These are phyloP conservation scores for Napeogenes sylphis DNA, from an alignment of 2,888 invertebrate species.

Conservation along the genomic window DNA sequence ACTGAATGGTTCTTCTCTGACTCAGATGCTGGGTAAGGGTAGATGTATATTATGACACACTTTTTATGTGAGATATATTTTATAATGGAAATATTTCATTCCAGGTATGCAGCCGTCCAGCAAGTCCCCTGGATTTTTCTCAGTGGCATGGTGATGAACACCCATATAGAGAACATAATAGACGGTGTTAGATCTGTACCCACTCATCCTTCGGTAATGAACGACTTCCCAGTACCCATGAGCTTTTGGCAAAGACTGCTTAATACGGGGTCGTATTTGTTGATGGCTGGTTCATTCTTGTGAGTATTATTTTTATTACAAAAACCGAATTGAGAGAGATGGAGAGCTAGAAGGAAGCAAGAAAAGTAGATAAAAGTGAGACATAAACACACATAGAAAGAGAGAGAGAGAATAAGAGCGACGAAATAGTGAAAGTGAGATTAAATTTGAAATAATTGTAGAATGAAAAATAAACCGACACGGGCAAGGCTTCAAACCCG, in stretches of 20 bases:
- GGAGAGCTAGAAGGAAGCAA: not conserved
- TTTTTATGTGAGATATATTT: not conserved
- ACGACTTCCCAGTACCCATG: conserved; percentile 46
- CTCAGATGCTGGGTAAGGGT: conserved; percentile 44
- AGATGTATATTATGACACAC: not conserved
- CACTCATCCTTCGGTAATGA: conserved; percentile 42
- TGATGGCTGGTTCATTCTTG: conserved; percentile 34
- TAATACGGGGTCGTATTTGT: conserved; percentile 34
- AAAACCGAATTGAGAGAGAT: not conserved
- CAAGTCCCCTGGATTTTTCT: conserved; percentile 54
- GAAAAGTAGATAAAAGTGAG: no score
- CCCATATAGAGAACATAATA: conserved; percentile 40
- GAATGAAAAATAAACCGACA: not conserved
- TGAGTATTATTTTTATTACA: conserved; percentile 30
- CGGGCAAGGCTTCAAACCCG: no score
- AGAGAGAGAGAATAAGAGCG: no score
- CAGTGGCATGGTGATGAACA: conserved; percentile 38
- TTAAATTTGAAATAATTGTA: no score
- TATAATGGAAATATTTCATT: not conserved
- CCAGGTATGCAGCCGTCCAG: conserved; percentile 50
- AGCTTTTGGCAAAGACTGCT: conserved; percentile 39
- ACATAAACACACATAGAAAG: no score
- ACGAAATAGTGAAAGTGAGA: no score
- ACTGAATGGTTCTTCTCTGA: conserved; percentile 53
- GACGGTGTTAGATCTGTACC: conserved; percentile 45